A percentile compares a stretch with the other conserved stretches of the same genome.
phyloP scores from a whole-genome alignment of 2,888 invertebrate species.

The Himalopsyche tibetana region DNA sequence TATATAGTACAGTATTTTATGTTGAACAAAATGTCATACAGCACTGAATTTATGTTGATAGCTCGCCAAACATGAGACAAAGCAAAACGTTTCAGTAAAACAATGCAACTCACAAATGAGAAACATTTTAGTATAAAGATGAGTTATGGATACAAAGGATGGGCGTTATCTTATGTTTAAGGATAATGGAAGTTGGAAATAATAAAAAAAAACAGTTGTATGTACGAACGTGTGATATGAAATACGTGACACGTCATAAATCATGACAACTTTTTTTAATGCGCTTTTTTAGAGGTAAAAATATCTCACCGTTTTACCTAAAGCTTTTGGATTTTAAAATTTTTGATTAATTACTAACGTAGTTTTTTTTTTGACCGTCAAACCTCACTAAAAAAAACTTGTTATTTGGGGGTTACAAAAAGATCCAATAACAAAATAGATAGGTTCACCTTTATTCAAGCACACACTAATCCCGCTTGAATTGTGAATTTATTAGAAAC shows the following conservation, averaged over 20 bases:
- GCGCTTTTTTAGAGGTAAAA: not conserved
- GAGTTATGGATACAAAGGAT: slow-evolving; percentile 39
- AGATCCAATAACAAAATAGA: too few relatives aligned
- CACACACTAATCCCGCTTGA: too few relatives aligned
- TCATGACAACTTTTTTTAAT: slow-evolving; percentile 25
- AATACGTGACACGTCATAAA: slow-evolving; percentile 3
- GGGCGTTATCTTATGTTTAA: slow-evolving; percentile 35
- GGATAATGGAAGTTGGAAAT: slow-evolving; percentile 25
- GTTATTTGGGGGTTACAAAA: too few relatives aligned
- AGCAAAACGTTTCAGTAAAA: slow-evolving; percentile 27
- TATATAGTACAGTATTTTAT: not conserved
- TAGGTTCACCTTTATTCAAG: too few relatives aligned
- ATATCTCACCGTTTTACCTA: not conserved
- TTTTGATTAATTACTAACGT: too few relatives aligned
- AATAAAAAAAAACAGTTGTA: slow-evolving; percentile 5
- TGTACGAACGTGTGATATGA: slow-evolving; percentile 12
- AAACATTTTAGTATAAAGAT: slow-evolving; percentile 38
- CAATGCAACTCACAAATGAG: slow-evolving; percentile 40
- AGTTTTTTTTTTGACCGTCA: too few relatives aligned
- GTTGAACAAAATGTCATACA: not conserved
- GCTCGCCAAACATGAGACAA: not conserved
- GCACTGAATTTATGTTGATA: slow-evolving; percentile 42
- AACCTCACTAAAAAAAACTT: too few relatives aligned
- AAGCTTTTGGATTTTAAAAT: too few relatives aligned
- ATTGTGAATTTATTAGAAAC: too few relatives aligned